Evolutionary conservation across 2,113 vertebrate species (phyloP).

Genomic region (Sminthopsis crassicaudata): DNA sequence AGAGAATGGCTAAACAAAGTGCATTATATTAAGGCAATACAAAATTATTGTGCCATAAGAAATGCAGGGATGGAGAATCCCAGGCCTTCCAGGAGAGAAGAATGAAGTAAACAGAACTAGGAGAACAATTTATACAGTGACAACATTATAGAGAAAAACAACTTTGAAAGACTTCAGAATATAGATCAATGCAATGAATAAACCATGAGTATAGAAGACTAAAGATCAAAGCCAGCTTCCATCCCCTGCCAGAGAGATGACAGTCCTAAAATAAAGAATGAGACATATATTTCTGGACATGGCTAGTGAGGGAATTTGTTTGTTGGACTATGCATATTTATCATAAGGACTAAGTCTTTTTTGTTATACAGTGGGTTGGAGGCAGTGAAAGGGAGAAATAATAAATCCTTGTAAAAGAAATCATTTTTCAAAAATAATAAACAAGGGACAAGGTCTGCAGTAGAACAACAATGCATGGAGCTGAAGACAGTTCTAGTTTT

Average conservation of each 20-base stretch:
- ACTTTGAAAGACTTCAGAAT: background rate
- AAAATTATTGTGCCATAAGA: background rate
- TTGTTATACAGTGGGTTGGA: background rate
- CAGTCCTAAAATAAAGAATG: background rate
- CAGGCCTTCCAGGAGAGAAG: background rate
- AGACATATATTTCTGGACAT: background rate
- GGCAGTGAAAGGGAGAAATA: background rate
- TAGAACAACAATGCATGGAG: slow-evolving; percentile 11
- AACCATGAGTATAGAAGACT: background rate
- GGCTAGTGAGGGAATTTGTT: background rate
- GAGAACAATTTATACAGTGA: background rate
- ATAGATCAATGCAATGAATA: background rate
- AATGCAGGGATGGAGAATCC: background rate
- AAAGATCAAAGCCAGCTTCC: background rate
- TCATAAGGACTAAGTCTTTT: background rate
- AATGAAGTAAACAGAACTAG: background rate
- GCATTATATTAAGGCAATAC: background rate
- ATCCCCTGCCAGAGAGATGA: background rate
- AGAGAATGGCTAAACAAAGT: background rate
- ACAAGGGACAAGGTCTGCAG: background rate
- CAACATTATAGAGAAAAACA: background rate
- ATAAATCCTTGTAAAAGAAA: background rate
- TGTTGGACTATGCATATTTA: background rate
- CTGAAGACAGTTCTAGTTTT: slow-evolving; percentile 35
- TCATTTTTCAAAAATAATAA: background rate